Conservation (phyloP, 2,888 invertebrate genomes). For the Platerodrilus igneus region DNA sequence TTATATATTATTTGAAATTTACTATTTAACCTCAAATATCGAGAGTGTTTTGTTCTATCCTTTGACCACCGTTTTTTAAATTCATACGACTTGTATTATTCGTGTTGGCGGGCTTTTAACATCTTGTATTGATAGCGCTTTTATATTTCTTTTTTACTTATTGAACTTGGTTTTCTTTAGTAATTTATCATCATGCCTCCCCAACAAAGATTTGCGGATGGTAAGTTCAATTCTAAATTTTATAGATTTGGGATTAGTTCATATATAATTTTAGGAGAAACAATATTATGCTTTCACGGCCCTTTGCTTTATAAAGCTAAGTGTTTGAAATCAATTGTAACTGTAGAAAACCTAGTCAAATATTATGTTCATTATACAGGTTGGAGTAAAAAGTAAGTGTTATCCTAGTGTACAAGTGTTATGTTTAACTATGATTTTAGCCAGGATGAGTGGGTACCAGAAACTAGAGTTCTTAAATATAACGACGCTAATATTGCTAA, state of each 20-base stretch:
- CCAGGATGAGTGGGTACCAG: constrained; percentile 92
- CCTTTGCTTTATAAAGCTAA: constrained; percentile 96
- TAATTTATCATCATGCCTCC: constrained; percentile 61
- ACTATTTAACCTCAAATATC: no score
- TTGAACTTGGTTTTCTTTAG: no score
- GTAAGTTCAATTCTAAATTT: constrained; percentile 44
- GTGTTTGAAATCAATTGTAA: constrained; percentile 77
- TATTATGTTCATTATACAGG: constrained; percentile 96
- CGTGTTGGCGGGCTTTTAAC: no score
- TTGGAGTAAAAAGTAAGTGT: constrained; percentile 92
- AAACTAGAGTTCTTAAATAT: constrained; percentile 82
- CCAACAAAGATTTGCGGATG: constrained; percentile 70
- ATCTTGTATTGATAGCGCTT: no score
- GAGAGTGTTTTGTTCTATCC: no score
- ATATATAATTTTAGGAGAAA: constrained; percentile 60
- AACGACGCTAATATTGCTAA: constrained; percentile 84
- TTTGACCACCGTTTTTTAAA: no score
- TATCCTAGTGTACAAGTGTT: not conserved
- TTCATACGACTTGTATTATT: no score
- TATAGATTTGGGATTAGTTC: constrained; percentile 9
- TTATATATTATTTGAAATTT: no score
- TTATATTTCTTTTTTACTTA: no score
- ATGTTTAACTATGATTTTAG: constrained; percentile 50
- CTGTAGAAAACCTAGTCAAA: constrained; percentile 81
- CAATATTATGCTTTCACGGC: constrained; percentile 93